Evolutionary conservation across 2,797 vertebrate species (phyloP).

Genomic region (Myripristis jacobus): DNA sequence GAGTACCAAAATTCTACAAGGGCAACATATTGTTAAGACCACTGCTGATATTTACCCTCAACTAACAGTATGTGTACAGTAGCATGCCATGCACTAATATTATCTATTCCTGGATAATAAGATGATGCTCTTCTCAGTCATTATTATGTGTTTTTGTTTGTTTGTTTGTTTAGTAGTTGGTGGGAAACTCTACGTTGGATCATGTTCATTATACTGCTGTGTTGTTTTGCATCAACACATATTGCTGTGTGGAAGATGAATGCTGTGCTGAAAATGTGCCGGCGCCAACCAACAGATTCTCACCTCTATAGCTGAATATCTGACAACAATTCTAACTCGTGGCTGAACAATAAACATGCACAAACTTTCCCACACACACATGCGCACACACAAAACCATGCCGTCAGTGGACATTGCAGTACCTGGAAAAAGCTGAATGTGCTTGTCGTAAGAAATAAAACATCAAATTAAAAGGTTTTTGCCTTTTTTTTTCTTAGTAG

Average conservation of each 20-base stretch:
- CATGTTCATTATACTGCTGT: conserved; percentile 59
- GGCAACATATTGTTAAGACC: too few relatives aligned
- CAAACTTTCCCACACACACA: too few relatives aligned
- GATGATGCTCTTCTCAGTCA: background rate
- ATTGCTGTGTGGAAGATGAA: conserved; percentile 39
- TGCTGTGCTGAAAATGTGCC: background rate
- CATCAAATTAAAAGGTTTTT: conserved; percentile 26
- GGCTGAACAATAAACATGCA: too few relatives aligned
- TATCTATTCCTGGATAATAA: too few relatives aligned
- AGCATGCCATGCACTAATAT: background rate
- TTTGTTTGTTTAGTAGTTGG: conserved; percentile 49
- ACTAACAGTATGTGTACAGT: background rate
- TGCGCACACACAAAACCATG: too few relatives aligned
- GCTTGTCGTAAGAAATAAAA: conserved; percentile 22
- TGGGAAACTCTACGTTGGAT: conserved; percentile 77
- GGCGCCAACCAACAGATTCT: background rate
- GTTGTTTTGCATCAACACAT: conserved; percentile 46
- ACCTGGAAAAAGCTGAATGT: too few relatives aligned
- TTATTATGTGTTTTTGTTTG: background rate
- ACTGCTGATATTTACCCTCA: too few relatives aligned
- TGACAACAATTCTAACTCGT: too few relatives aligned
- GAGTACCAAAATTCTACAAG: too few relatives aligned
- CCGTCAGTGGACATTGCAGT: too few relatives aligned
- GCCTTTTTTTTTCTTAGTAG: conserved; percentile 10
- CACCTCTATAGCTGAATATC: conserved; percentile 9